These are phyloP conservation scores for Loxodonta africana DNA, from an alignment of 2,113 vertebrate species.

Conservation along the genomic window DNA sequence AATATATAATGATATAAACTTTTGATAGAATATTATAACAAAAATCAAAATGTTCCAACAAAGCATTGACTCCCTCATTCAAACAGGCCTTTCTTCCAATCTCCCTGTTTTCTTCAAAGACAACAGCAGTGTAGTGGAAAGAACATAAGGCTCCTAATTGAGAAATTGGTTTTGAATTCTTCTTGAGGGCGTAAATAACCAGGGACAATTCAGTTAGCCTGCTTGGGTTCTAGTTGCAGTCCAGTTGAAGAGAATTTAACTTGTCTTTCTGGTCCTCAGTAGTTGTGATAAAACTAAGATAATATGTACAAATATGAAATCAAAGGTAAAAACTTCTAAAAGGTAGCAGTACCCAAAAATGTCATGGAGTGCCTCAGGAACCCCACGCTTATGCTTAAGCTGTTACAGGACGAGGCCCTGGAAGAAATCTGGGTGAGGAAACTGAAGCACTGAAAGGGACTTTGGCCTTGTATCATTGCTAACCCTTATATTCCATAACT, in stretches of 20 bases:
- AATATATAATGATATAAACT: not conserved
- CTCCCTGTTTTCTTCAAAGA: not conserved
- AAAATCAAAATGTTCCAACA: not conserved
- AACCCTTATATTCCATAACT: not conserved
- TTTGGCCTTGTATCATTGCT: not conserved
- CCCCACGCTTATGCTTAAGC: not conserved
- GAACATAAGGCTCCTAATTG: not conserved
- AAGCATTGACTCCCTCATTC: not conserved
- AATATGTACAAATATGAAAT: not conserved
- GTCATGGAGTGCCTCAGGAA: not conserved
- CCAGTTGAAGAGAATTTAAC: not conserved
- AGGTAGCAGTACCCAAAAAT: not conserved
- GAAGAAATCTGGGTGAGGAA: not conserved
- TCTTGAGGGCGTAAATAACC: not conserved
- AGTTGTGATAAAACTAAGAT: not conserved
- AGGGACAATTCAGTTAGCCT: not conserved
- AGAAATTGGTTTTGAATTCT: not conserved
- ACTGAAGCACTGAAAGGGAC: not conserved
- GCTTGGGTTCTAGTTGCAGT: not conserved
- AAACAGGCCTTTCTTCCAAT: not conserved
- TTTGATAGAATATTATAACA: not conserved
- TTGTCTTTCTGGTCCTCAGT: constrained; percentile 5
- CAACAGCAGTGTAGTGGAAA: not conserved
- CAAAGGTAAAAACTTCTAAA: not conserved
- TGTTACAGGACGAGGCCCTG: not conserved